These are phyloP conservation scores for Dicyrtomina minuta DNA, from an alignment of 2,888 invertebrate species.

Conservation along the genomic window DNA sequence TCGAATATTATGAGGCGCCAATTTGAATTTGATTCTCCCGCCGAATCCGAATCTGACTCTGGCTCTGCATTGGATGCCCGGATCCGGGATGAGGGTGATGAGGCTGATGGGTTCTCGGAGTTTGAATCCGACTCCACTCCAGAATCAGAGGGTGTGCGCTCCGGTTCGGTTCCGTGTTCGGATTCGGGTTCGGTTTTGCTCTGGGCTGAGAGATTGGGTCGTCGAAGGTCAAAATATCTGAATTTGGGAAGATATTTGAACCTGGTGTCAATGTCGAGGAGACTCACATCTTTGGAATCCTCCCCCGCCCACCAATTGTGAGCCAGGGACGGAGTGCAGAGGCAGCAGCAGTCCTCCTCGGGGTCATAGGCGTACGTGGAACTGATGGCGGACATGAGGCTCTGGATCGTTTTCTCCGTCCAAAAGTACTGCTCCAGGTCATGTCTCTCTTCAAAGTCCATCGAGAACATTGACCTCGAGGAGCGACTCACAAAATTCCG, in stretches of 20 bases:
- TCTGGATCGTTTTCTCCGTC: constrained; percentile 46
- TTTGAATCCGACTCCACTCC: no score
- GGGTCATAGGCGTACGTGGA: constrained; percentile 37
- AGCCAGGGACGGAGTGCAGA: constrained; percentile 48
- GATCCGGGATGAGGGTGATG: no score
- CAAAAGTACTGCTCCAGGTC: constrained; percentile 52
- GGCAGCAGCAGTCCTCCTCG: constrained; percentile 45
- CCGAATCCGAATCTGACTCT: constrained; percentile 31
- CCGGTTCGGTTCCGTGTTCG: not conserved
- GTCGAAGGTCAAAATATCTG: constrained; percentile 46
- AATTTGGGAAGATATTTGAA: constrained; percentile 49
- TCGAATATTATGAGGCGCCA: constrained; percentile 50
- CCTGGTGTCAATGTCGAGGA: constrained; percentile 50
- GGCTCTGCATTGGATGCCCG: no score
- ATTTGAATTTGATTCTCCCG: constrained; percentile 26
- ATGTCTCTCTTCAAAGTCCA: constrained; percentile 43
- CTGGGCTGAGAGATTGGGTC: constrained; percentile 31
- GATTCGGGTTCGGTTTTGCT: not conserved
- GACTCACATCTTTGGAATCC: constrained; percentile 42
- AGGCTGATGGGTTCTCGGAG: no score
- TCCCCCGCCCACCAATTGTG: constrained; percentile 41
- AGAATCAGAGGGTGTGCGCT: no score
- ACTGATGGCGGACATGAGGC: constrained; percentile 40
- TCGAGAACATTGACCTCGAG: constrained; percentile 15
- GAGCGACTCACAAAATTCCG: constrained; percentile 23